Evolutionary conservation across 2,113 vertebrate genomes (phyloP).

Genomic region (Fulmarus glacialis): DNA sequence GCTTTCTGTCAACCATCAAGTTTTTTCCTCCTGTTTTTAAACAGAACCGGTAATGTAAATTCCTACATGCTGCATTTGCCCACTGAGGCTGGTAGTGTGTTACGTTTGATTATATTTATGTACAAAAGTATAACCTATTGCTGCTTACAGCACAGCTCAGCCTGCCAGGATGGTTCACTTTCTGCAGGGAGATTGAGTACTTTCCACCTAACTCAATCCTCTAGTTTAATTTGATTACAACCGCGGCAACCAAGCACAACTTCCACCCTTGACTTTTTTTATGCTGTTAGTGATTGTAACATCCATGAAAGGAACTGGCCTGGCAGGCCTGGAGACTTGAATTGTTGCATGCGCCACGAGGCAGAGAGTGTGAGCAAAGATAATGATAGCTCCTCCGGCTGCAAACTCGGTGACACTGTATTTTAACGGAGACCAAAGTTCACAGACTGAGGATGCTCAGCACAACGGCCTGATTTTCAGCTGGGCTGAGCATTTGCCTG

Average conservation of each 20-base stretch:
- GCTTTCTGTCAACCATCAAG: background rate
- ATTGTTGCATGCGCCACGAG: background rate
- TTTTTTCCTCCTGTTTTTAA: background rate
- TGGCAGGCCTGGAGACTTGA: background rate
- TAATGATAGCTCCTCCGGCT: background rate
- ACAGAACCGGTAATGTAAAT: background rate
- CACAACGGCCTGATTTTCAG: background rate
- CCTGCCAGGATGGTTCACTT: background rate
- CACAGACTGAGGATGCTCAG: background rate
- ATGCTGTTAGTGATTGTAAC: background rate
- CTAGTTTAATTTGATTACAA: background rate
- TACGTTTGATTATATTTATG: background rate
- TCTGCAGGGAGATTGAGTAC: background rate
- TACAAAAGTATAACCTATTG: background rate
- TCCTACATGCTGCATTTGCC: background rate
- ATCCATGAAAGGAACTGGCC: background rate
- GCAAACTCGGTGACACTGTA: background rate
- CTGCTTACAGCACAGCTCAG: background rate
- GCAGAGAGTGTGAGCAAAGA: background rate
- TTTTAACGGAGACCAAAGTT: background rate
- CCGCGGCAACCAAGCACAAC: background rate
- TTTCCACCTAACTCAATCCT: conserved; percentile 17
- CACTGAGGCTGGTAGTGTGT: background rate
- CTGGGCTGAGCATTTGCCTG: background rate
- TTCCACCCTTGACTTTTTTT: background rate